A percentile compares a stretch with the other conserved stretches of the same genome.
These are phyloP conservation scores for Candoia aspera DNA, from an alignment of 2,113 vertebrate genomes.

Conservation along the genomic window DNA sequence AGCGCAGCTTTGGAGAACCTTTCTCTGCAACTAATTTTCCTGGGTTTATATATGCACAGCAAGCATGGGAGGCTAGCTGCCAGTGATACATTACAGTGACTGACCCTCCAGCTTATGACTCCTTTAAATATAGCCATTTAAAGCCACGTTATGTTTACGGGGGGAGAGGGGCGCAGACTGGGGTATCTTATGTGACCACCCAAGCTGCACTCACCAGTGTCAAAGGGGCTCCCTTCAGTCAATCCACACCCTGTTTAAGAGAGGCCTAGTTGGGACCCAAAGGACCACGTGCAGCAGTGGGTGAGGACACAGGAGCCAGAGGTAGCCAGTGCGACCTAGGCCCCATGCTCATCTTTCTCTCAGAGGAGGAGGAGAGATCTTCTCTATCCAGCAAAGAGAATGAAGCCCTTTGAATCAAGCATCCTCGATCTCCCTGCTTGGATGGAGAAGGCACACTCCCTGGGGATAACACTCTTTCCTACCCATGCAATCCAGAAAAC, in stretches of 20 bases:
- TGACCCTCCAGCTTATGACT: not conserved
- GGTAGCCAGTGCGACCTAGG: not conserved
- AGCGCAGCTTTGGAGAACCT: not conserved
- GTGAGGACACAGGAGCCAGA: not conserved
- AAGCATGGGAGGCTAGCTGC: no score
- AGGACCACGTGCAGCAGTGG: not conserved
- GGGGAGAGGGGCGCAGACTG: not conserved
- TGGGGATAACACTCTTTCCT: not conserved
- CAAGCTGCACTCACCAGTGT: not conserved
- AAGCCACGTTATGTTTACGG: not conserved
- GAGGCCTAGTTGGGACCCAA: not conserved
- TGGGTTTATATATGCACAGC: not conserved
- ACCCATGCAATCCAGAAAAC: not conserved
- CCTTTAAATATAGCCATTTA: not conserved
- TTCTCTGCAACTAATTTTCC: not conserved
- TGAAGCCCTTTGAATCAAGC: not conserved
- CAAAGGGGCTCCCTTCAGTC: not conserved
- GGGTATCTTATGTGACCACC: not conserved
- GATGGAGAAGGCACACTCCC: not conserved
- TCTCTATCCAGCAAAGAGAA: not conserved
- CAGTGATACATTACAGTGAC: not conserved
- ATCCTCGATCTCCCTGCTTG: not conserved
- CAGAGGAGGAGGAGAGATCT: not conserved
- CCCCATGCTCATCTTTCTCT: not conserved
- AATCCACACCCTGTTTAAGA: not conserved